Evolutionary conservation across 1,140 invertebrate genomes (phyloP).

Genomic region (Branchinecta lynchi): DNA sequence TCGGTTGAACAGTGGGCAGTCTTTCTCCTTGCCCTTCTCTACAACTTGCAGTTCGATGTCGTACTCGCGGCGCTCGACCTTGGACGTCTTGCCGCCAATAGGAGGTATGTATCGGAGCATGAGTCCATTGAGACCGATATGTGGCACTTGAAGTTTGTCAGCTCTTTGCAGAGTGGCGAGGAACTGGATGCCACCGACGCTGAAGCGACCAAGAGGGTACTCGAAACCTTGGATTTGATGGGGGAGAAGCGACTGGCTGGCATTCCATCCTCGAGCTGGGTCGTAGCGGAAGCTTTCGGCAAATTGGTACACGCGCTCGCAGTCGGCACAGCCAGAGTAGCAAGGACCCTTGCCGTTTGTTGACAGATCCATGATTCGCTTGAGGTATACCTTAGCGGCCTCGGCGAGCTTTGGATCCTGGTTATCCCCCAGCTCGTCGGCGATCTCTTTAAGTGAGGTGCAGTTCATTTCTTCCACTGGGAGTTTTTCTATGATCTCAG

Average conservation of each 20-base stretch:
- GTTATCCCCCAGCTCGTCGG: background rate
- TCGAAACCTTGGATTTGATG: background rate
- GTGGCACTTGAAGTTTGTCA: background rate
- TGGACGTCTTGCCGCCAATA: background rate
- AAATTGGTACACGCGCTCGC: background rate
- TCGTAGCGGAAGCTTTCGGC: background rate
- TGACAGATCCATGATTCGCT: background rate
- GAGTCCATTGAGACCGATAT: background rate
- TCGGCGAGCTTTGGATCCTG: background rate
- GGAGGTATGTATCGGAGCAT: background rate
- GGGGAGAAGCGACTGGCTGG: background rate
- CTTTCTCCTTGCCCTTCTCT: background rate
- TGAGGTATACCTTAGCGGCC: background rate
- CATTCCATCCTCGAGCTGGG: background rate
- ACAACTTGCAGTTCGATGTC: background rate
- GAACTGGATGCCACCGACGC: background rate
- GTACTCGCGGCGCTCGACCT: background rate
- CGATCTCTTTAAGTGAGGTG: background rate
- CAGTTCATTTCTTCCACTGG: background rate
- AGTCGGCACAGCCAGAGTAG: background rate
- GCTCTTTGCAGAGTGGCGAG: background rate
- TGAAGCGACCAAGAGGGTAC: background rate
- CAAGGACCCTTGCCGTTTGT: slow-evolving; percentile 1
- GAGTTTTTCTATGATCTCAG: background rate
- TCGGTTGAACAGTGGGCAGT: background rate